Evolutionary conservation across 2,113 vertebrate genomes (phyloP), one percentile per base, ranked within the genome.

Genomic region (Poicephalus gulielmi): DNA sequence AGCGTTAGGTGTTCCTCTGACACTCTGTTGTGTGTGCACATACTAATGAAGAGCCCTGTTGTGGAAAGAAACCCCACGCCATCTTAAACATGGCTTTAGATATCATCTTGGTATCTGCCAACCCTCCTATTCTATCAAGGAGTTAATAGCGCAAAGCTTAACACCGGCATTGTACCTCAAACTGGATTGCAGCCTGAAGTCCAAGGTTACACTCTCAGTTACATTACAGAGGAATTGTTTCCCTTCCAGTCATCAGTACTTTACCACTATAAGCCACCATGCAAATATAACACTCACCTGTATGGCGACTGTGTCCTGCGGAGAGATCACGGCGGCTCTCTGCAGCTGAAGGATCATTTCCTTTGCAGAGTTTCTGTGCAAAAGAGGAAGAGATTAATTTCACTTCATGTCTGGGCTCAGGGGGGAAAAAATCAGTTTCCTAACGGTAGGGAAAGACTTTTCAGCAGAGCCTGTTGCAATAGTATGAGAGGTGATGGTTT

Each of bases 1-100:
- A 86, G 94, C 3, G 2, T 37, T 39, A 83, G 95, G 91, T 94
- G 95, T 86, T 91, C 86, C 88, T 89, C 80, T 86, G 92, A 88
- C 83, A 92, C 57, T 8, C 28, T 25, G 76, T 76, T 90, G 7
- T 2, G 1, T 35, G 43, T 70, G 31, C 0, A 0, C 80, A 50
- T 70, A 17, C 41, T 74, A 62, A 91, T 63, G 64, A 75, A 78
- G 50, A 84, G 55, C 55, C 17, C n/a, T 82, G 88, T 33, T 92
- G 67, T 47, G 80, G 80, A 47, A 85, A 91, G 53, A 80, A 74
- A 28, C 2, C 0, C 53, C 73, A 84, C 81, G 10, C 20, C 46
- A 7, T 33, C 85, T 81, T 78, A 93, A 64, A 20, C 49, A 22
- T 33, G 9, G 46, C 43, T 73, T 93, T 28, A 88, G 86, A 77